These are phyloP conservation scores for Lasiommata megera DNA, from an alignment of 2,888 invertebrate genomes.

Conservation along the genomic window DNA sequence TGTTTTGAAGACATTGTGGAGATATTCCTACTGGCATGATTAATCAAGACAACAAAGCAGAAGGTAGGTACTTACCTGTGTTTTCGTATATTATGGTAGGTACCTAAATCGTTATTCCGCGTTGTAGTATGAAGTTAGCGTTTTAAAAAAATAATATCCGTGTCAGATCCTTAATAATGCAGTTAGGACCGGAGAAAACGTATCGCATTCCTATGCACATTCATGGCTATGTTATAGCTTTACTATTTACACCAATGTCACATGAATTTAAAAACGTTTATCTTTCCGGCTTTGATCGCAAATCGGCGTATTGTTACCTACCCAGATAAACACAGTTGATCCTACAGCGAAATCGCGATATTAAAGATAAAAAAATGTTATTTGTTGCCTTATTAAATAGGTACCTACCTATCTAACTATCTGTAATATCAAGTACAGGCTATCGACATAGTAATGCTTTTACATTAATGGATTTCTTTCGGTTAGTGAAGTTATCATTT, in stretches of 20 bases:
- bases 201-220: conserved; percentile 31
- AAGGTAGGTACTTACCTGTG: no score
- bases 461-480: not conserved
- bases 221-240: no score
- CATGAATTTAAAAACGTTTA: conserved; percentile 21
- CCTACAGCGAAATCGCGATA: conserved; percentile 6
- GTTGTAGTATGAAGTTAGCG: no score
- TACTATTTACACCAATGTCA: no score
- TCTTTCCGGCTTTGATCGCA: conserved; percentile 27
- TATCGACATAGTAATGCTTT: conserved; percentile 5
- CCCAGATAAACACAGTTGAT: not conserved
- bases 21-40: no score
- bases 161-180: conserved; percentile 36
- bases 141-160: no score
- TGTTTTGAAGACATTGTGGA: no score
- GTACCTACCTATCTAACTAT: not conserved
- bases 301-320: not conserved
- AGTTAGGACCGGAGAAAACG: conserved; percentile 20
- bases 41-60: no score
- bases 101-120: no score
- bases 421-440: no score
- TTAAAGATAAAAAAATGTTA: conserved; percentile 7
- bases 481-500: not conserved
- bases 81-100: no score
- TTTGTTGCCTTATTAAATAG: conserved; percentile 1